Percentiles rank a stretch among this genome's conserved stretches.
Evolutionary conservation across 2,888 invertebrate species (phyloP).

Genomic region (Amphiduros pacificus): DNA sequence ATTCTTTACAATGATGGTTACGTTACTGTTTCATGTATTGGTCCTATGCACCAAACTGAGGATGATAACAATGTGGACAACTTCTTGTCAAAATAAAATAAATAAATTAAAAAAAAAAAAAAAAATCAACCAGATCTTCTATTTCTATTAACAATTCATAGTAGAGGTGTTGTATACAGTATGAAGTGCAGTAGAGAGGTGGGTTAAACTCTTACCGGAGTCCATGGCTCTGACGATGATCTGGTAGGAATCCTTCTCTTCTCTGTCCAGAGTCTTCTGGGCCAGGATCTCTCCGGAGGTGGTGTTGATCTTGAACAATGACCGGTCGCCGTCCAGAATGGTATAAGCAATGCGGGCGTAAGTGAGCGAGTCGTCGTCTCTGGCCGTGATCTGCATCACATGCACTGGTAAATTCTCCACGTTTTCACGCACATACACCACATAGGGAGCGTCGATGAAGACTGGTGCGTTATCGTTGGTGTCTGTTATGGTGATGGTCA

Average conservation of each 20-base stretch:
- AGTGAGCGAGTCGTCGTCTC: slow-evolving; percentile 67
- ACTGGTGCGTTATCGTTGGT: slow-evolving; percentile 93
- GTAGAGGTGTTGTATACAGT: too few relatives aligned
- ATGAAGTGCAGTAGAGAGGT: too few relatives aligned
- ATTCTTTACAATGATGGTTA: too few relatives aligned
- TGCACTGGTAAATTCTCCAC: slow-evolving; percentile 63
- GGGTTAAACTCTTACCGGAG: slow-evolving; percentile 75
- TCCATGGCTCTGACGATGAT: slow-evolving; percentile 85
- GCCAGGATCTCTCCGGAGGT: slow-evolving; percentile 67
- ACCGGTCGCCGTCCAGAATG: slow-evolving; percentile 86
- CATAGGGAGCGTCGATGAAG: slow-evolving; percentile 91
- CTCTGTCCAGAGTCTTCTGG: slow-evolving; percentile 78
- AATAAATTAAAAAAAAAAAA: too few relatives aligned
- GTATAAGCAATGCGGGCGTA: slow-evolving; percentile 85
- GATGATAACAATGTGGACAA: too few relatives aligned
- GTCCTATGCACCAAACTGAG: too few relatives aligned
- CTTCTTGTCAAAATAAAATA: too few relatives aligned
- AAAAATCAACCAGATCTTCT: too few relatives aligned
- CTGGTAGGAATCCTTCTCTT: slow-evolving; percentile 78
- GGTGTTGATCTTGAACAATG: slow-evolving; percentile 71
- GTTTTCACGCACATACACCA: slow-evolving; percentile 86
- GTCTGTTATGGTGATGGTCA: slow-evolving; percentile 83
- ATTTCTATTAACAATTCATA: too few relatives aligned
- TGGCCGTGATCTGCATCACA: slow-evolving; percentile 72
- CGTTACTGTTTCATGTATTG: too few relatives aligned